Evolutionary conservation across 1,140 invertebrate genomes (phyloP).

Genomic region (Laodelphax striatellus): DNA sequence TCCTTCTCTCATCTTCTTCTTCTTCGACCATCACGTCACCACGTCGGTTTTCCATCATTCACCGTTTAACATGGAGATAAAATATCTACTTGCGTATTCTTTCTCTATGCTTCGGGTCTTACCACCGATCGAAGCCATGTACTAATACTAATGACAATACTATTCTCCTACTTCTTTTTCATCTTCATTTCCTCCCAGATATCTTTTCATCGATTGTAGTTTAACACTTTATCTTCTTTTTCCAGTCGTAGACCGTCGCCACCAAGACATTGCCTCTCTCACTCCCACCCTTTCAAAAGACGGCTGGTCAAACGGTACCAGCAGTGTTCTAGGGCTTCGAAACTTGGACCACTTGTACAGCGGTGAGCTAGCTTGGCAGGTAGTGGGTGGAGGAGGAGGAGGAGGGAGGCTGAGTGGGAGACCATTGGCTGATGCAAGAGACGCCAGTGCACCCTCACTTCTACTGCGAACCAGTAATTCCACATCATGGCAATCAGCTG

Average conservation of each 20-base stretch:
- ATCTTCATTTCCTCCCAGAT: too few species aligned
- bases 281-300: constrained; percentile 40
- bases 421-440: constrained; percentile 60
- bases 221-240: too few species aligned
- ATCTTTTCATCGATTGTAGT: too few species aligned
- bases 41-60: too few species aligned
- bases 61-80: too few species aligned
- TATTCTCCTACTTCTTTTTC: too few species aligned
- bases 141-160: too few species aligned
- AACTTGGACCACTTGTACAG: constrained; percentile 67
- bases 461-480: constrained; percentile 39
- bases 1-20: too few species aligned
- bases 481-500: constrained; percentile 28
- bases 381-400: constrained; percentile 46
- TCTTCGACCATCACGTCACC: too few species aligned
- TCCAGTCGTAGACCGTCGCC: constrained; percentile 17
- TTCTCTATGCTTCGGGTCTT: too few species aligned
- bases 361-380: constrained; percentile 53
- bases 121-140: too few species aligned
- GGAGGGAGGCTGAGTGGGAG: constrained; percentile 52
- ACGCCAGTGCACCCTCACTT: constrained; percentile 50
- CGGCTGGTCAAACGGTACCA: constrained; percentile 52
- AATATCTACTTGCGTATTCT: too few species aligned
- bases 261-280: constrained; percentile 55
- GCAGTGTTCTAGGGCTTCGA: constrained; percentile 49